Evolutionary conservation across 2,113 vertebrate species (phyloP).

Genomic region (Cinclus cinclus): DNA sequence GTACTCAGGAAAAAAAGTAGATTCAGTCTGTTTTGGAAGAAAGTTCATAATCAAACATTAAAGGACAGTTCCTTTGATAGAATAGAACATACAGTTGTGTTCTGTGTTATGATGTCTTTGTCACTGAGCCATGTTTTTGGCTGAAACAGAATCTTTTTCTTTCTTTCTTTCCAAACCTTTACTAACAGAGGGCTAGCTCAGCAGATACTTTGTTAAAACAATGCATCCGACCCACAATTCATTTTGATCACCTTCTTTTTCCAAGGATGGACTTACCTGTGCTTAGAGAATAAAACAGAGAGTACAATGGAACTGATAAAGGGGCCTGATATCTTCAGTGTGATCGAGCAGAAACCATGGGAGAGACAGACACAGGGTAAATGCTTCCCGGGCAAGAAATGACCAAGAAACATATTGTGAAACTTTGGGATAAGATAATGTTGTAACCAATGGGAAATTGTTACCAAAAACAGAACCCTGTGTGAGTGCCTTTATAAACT

Average conservation of each 20-base stretch:
- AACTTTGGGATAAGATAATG: too few relatives aligned
- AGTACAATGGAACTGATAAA: too few relatives aligned
- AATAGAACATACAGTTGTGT: not conserved
- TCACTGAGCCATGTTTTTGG: not conserved
- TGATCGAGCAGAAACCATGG: too few relatives aligned
- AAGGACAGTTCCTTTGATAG: not conserved
- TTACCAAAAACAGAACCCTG: too few relatives aligned
- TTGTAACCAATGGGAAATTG: too few relatives aligned
- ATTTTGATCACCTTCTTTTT: not conserved
- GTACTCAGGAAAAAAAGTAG: not conserved
- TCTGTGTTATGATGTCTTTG: not conserved
- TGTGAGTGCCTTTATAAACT: too few relatives aligned
- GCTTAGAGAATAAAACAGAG: too few relatives aligned
- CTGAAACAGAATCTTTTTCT: not conserved
- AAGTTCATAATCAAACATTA: not conserved
- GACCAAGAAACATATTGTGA: too few relatives aligned
- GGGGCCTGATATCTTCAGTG: too few relatives aligned
- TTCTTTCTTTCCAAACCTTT: not conserved
- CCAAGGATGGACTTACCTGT: not conserved
- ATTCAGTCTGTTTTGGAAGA: not conserved
- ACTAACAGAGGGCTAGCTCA: not conserved
- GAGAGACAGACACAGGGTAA: too few relatives aligned
- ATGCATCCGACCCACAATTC: not conserved
- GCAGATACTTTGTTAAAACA: not conserved
- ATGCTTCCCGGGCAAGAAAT: too few relatives aligned